Evolutionary conservation across 2,113 vertebrate genomes (phyloP), one percentile per base, ranked within the genome.

Genomic region (Lamprotornis superbus): DNA sequence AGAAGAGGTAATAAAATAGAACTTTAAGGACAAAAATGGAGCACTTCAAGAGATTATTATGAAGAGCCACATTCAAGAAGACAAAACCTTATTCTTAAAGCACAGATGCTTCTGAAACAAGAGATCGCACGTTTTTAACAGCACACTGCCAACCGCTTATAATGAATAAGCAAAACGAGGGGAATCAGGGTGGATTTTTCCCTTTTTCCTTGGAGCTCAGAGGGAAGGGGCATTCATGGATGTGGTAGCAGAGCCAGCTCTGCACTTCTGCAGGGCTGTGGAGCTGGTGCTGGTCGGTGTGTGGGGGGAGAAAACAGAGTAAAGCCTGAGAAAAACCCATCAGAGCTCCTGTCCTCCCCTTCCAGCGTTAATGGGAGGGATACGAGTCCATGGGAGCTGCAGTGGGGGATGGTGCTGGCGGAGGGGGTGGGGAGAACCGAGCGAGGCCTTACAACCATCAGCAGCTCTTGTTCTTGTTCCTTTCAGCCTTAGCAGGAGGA

Each of bases 401-500:
- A 91, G 92, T 90, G 96, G 97, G 96, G 96, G 97, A 97, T 94
- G 97, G 97, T 95, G 94, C 93, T 55, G 91, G 92, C 85, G 68
- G 90, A 92, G 97, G 96, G 96, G 97, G 96, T 93, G 96, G 96
- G 96, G 96, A 95, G 93, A 95, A 83, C 60, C 96, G 87, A 95
- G 96, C 90, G 78, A 97, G 96, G 96, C 96, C 96, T 96, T 88
- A 81, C 94, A 91, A 93, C 84, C 96, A 89, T 49, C 95, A 94
- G 92, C 96, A 94, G 94, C 95, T 77, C 95, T 96, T 93, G 94
- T 96, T 92, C 97, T 95, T 30, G 64, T 85, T 78, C 84, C 46
- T 86, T 95, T 93, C 94, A 95, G 95, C 89, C 53, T 73, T 87
- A 83, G n/a, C 94, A 40, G 92, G 96, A 96, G 92, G 92, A 93